Evolutionary conservation across 2,113 vertebrate species (phyloP).

Genomic region (Jaculus jaculus): DNA sequence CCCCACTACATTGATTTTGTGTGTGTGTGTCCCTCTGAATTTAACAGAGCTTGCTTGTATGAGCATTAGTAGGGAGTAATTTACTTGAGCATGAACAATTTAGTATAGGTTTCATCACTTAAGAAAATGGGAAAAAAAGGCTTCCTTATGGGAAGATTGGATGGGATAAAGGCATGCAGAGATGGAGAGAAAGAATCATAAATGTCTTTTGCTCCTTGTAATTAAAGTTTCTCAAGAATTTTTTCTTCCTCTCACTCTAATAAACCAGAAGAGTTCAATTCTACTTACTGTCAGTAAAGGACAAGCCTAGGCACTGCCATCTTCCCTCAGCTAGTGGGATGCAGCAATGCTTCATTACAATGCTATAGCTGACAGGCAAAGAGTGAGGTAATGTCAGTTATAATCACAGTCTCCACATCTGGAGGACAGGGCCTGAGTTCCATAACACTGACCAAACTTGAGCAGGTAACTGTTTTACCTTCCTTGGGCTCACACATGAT

Average conservation of each 20-base stretch:
- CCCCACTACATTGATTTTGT: too few species aligned
- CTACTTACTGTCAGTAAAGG: not conserved
- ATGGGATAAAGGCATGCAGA: not conserved
- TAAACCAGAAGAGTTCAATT: not conserved
- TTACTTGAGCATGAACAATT: too few species aligned
- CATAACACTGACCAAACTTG: not conserved
- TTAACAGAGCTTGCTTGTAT: too few species aligned
- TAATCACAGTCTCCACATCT: conserved; percentile 1
- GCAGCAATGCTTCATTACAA: fast-evolving
- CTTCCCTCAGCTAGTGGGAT: not conserved
- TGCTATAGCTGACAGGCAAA: not conserved
- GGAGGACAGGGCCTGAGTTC: not conserved
- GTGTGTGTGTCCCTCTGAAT: too few species aligned
- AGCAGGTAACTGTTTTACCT: not conserved
- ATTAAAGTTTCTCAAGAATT: not conserved
- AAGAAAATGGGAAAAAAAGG: too few species aligned
- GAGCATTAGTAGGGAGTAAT: too few species aligned
- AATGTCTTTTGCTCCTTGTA: not conserved
- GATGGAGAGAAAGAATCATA: not conserved
- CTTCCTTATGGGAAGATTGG: not conserved
- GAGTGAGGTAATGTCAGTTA: not conserved
- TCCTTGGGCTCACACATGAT: fast-evolving
- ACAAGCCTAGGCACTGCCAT: not conserved
- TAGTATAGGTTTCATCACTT: too few species aligned
- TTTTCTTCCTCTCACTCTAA: not conserved